Evolutionary conservation across 1,140 invertebrate species (phyloP).

Genomic region (Aphelenchoides fujianensis): DNA sequence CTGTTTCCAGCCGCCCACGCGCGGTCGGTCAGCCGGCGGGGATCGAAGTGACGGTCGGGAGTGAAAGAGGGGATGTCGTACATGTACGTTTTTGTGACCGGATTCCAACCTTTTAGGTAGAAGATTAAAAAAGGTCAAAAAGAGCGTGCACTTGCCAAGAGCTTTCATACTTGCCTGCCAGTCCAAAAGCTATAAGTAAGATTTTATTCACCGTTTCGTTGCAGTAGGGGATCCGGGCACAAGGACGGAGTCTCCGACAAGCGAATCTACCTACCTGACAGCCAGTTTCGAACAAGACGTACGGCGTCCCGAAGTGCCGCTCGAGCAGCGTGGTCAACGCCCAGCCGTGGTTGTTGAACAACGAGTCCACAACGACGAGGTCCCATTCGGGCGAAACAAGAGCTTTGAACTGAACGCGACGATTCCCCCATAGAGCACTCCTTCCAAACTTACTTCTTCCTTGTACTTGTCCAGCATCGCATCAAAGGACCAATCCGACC

Average conservation of each 20-base stretch:
- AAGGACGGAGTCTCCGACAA: too few species aligned
- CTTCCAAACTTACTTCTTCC: background rate
- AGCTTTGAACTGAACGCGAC: background rate
- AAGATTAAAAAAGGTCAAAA: slow-evolving; percentile 2
- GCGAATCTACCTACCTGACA: background rate
- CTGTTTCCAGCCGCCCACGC: background rate
- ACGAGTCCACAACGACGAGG: slow-evolving; percentile 2
- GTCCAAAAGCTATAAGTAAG: too few species aligned
- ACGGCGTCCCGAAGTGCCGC: background rate
- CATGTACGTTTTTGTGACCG: slow-evolving; percentile 11
- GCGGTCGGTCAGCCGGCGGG: background rate
- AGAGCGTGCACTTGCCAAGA: background rate
- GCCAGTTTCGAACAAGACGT: background rate
- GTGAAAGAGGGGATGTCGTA: background rate
- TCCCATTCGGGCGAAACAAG: slow-evolving; percentile 9
- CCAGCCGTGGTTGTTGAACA: slow-evolving; percentile 1
- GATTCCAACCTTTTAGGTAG: slow-evolving; percentile 3
- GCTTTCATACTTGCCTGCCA: too few species aligned
- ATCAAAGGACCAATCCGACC: background rate
- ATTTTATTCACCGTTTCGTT: too few species aligned
- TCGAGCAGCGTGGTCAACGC: background rate
- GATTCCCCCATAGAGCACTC: background rate
- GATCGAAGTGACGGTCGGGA: background rate
- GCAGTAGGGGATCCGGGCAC: too few species aligned
- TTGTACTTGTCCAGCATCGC: background rate